phyloP scores from a whole-genome alignment of 2,888 invertebrate species.

The Physocephala rufipes region DNA sequence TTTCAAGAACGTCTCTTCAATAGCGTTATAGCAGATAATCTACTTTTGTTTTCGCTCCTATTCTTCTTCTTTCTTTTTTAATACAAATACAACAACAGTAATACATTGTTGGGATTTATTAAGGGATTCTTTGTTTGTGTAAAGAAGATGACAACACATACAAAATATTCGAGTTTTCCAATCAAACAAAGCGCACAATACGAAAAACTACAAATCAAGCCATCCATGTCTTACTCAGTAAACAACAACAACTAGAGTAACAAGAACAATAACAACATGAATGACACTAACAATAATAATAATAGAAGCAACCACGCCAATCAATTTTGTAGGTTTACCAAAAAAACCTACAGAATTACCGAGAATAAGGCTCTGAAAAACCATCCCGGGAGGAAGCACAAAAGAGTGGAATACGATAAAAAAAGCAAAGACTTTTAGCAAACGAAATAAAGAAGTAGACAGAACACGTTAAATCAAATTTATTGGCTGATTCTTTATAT shows the following conservation, averaged over 20 bases:
- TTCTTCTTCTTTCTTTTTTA: too few relatives aligned
- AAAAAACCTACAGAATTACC: constrained; percentile 28
- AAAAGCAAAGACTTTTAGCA: not conserved
- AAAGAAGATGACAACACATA: constrained; percentile 30
- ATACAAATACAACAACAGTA: not conserved
- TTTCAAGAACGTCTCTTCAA: constrained; percentile 11
- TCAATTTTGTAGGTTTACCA: constrained; percentile 35
- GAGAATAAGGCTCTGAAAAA: not conserved
- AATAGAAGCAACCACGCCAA: constrained; percentile 24
- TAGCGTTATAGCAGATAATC: constrained; percentile 21
- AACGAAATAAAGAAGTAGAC: not conserved
- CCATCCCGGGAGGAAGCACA: not conserved
- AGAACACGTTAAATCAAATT: not conserved
- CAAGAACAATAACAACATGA: constrained; percentile 7
- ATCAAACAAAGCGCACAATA: not conserved
- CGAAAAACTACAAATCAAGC: not conserved
- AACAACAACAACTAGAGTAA: not conserved
- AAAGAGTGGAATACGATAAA: not conserved
- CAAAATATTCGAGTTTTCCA: constrained; percentile 30
- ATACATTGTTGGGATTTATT: constrained; percentile 3
- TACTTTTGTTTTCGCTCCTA: constrained; percentile 14
- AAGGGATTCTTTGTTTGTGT: constrained; percentile 23
- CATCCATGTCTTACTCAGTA: too few relatives aligned
- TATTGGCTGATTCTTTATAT: constrained; percentile 20
- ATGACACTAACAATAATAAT: not conserved